These are phyloP conservation scores for Sialis lutaria DNA, from an alignment of 2,888 invertebrate species.

Conservation along the genomic window DNA sequence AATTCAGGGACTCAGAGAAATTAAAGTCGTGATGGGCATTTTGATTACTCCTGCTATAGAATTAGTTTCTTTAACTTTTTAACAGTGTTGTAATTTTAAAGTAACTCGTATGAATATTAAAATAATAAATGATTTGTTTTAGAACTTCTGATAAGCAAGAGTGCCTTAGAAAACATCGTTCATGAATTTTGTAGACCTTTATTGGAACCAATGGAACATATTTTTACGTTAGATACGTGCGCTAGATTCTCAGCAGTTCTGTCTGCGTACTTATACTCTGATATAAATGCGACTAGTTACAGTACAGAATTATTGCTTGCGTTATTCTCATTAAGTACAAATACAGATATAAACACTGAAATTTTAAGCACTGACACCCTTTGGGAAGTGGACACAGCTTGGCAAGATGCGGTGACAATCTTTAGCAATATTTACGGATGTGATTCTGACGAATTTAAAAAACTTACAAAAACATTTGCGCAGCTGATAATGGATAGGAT, in stretches of 20 bases:
- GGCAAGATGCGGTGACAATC: slow-evolving; percentile 33
- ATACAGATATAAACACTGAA: slow-evolving; percentile 20
- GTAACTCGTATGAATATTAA: too few species aligned
- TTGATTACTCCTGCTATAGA: not conserved
- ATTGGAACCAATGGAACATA: slow-evolving; percentile 15
- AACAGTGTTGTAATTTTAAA: too few species aligned
- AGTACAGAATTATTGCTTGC: slow-evolving; percentile 26
- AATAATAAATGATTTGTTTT: slow-evolving; percentile 13
- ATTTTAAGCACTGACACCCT: slow-evolving; percentile 29
- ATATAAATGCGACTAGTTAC: slow-evolving; percentile 23
- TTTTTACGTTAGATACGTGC: slow-evolving; percentile 27
- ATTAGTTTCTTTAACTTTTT: not conserved
- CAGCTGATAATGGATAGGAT: slow-evolving; percentile 19
- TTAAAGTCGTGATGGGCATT: too few species aligned
- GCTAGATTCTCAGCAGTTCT: slow-evolving; percentile 33
- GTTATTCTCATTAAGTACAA: slow-evolving; percentile 28
- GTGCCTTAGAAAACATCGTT: slow-evolving; percentile 24
- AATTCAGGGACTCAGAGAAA: too few species aligned
- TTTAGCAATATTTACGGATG: slow-evolving; percentile 11
- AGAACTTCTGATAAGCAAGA: slow-evolving; percentile 26
- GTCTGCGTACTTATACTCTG: slow-evolving; percentile 29
- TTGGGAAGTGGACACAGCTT: slow-evolving; percentile 35
- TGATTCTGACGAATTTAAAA: slow-evolving; percentile 14
- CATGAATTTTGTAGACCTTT: slow-evolving; percentile 23
- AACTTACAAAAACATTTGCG: slow-evolving; percentile 19